Base-by-base conservation (phyloP, 1,140 invertebrate genomes). In the Drosophila watanabei region DNA sequence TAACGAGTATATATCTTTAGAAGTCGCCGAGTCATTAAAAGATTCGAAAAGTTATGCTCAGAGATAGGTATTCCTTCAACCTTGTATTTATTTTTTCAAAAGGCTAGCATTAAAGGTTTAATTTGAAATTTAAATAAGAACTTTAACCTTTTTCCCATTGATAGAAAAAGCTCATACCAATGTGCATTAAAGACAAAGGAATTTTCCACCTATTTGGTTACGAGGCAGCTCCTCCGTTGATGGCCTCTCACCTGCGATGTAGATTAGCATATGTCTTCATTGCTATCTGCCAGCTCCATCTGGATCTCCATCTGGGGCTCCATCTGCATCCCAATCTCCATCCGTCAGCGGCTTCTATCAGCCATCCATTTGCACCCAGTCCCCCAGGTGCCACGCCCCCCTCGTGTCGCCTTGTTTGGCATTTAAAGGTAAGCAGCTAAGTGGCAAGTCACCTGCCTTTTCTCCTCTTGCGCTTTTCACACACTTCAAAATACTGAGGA, bases 401-500 rank as follows among this genome's bases (percentile, higher is more conserved):
- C 24, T 11, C 43, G 32, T 75, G 68, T 52, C 56, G 49, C 72
- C 71, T 54, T 78, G 75, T 78, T 78, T 79, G 75, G 56, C 64
- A 56, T 56, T 70, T 61, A 79, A 79, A 79, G 75, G 75, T 78
- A 78, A 78, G 75, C 75, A 78, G 51, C 64, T 78, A 78, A 78
- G 75, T 78, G 75, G 75, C 75, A 77, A 77, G 72, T 66, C 70
- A 68, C 45, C 62, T 28, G 41, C 33, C 54, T 56, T 45, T 37
- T 54, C 68, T 45, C 20, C 32, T 20, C 37, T 20, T n/a, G 32
- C 68, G 35, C 20, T 10, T 30, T 68, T 54, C 8, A 11, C 30
- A 66, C 68, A 69, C 68, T 45, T 18, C 14, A 13, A 43, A 66
- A 52, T 49, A 41, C 48, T n/a, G 2, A 5, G 16, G 2, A 5